Percentiles rank a stretch among this genome's conserved stretches.
phyloP scores from a whole-genome alignment of 2,797 vertebrate genomes.

The Bovichtus variegatus region DNA sequence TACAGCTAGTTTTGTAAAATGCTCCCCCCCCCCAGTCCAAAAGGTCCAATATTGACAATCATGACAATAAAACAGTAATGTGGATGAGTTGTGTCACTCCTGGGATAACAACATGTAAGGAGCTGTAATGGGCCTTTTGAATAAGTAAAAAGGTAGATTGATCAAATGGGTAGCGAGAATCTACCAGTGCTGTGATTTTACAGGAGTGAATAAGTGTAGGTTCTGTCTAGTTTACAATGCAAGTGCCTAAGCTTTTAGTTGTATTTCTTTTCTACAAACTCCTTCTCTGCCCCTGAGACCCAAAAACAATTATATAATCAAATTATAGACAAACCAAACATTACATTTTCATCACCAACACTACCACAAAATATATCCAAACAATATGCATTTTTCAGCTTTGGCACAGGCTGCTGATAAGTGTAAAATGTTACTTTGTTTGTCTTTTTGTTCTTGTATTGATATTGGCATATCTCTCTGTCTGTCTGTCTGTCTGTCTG shows the following conservation, averaged over 20 bases:
- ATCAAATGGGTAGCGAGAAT: slow-evolving; percentile 51
- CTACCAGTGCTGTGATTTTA: slow-evolving; percentile 77
- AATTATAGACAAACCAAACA: slow-evolving; percentile 74
- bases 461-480: slow-evolving; percentile 41
- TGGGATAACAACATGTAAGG: slow-evolving; percentile 20
- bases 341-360: slow-evolving; percentile 60
- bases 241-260: slow-evolving; percentile 81
- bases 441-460: slow-evolving; percentile 46
- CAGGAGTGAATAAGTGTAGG: slow-evolving; percentile 60
- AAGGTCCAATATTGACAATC: slow-evolving; percentile 60
- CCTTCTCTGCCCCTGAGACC: slow-evolving; percentile 63
- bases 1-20: slow-evolving; percentile 75
- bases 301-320: slow-evolving; percentile 67
- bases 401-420: slow-evolving; percentile 79
- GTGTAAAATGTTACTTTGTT: slow-evolving; percentile 46
- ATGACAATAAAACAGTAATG: slow-evolving; percentile 33
- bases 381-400: slow-evolving; percentile 66
- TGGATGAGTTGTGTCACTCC: slow-evolving; percentile 30
- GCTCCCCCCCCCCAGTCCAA: slow-evolving; percentile 23
- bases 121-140: slow-evolving; percentile 38
- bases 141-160: slow-evolving; percentile 27
- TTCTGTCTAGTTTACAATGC: slow-evolving; percentile 72
- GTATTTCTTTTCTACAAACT: slow-evolving; percentile 53
- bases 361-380: slow-evolving; percentile 67
- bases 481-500: slow-evolving; percentile 4